Conservation (phyloP, 2,797 vertebrate genomes). For the Rhinatrema bivittatum region DNA sequence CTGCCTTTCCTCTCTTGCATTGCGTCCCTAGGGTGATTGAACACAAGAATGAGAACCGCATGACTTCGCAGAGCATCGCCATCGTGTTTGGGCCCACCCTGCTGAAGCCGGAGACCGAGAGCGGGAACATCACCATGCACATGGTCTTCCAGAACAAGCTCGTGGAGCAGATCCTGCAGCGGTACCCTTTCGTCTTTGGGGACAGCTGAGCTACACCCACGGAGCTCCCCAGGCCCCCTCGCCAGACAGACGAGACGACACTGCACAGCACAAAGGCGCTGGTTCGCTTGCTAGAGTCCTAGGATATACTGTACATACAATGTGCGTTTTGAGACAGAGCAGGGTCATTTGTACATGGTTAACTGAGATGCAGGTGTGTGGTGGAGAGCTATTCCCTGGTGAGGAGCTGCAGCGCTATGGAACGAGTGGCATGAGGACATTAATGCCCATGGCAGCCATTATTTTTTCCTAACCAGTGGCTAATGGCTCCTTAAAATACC, state of each 20-base stretch:
- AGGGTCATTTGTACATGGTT: background rate
- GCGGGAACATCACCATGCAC: slow-evolving; percentile 75
- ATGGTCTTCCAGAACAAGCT: slow-evolving; percentile 96
- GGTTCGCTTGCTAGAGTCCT: slow-evolving; percentile 1
- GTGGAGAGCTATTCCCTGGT: no score
- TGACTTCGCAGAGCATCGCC: slow-evolving; percentile 82
- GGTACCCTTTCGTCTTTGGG: slow-evolving; percentile 63
- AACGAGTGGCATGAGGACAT: no score
- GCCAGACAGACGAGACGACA: background rate
- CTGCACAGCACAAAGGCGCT: slow-evolving; percentile 1
- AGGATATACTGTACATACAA: background rate
- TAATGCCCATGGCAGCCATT: no score
- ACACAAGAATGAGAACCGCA: slow-evolving; percentile 74
- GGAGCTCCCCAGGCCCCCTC: no score
- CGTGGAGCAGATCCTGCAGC: slow-evolving; percentile 82
- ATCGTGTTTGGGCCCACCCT: slow-evolving; percentile 91
- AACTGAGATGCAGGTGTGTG: slow-evolving; percentile 1
- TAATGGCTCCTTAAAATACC: no score
- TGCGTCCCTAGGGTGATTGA: slow-evolving; percentile 63
- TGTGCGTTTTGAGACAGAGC: background rate
- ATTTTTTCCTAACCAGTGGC: no score
- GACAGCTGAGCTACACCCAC: slow-evolving; percentile 26
- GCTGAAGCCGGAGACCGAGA: slow-evolving; percentile 74
- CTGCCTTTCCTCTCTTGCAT: background rate
- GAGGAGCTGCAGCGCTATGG: no score